Evolutionary conservation across 2,888 invertebrate species (phyloP), one percentile per base, ranked within the genome.

Genomic region (Byasa hedistus): DNA sequence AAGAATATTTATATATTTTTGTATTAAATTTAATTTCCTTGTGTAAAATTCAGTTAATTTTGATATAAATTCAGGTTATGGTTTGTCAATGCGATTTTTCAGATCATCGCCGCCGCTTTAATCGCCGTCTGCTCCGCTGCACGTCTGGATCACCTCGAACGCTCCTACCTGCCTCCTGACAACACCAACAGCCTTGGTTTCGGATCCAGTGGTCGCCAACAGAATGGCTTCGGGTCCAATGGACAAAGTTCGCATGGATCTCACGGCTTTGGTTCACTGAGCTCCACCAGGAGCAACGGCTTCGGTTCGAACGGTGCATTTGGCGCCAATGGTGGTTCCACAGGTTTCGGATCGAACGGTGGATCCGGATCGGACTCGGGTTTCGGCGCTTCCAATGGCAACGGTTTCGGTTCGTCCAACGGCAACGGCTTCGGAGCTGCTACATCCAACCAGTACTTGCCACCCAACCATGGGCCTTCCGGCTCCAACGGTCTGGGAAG

Each of bases 61-160:
- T 32, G 1, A 5, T 32, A 10, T 10, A 32, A 32, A 10, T 32
- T 7, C 1, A 32, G n/a, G n/a, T n/a, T n/a, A n/a, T n/a, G n/a
- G n/a, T n/a, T n/a, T n/a, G n/a, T n/a, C n/a, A n/a, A 32, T 32
- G 1, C 10, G 10, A 32, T 32, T 10, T 32, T 32, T 32, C 32
- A 91, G 91, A 83, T 90, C 71, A 78, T 89, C 56, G 73, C 87
- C 48, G 86, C 87, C 69, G 78, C 85, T 64, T 76, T 90, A 15
- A 74, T 91, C 68, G 82, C 88, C 61, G 83, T 85, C 57, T 79
- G 82, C 72, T 74, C 86, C 0, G 89, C 89, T 48, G 90, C 78
- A 44, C 89, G 91, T 19, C 72, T 91, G 58, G 91, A 91, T 68
- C 85, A 89, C 39, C 79, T 91, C 3, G 89, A 91, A 71, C 84